Base-by-base conservation (phyloP, 2,888 invertebrate genomes). In the Ophion costatus region DNA sequence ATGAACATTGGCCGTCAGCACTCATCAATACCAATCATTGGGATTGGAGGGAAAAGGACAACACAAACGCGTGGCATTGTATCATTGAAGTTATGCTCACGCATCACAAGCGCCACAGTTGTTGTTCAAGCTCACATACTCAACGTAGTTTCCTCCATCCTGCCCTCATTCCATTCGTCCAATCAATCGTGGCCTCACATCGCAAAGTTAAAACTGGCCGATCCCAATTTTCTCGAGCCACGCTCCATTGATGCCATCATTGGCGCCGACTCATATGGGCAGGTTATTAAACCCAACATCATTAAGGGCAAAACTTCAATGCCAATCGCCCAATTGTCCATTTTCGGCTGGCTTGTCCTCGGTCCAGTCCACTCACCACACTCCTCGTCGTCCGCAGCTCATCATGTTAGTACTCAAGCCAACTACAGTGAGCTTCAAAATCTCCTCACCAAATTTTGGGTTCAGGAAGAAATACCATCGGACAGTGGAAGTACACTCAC, bases 261-360 rank as follows among this genome's bases (percentile, higher is more conserved):
- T 0, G 83, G 87, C 1, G 86, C 88, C 24, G 85, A 87, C 56
- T 17, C 22, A 11, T 85, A 85, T 38, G 85, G 78, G 1, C 73
- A 57, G 24, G 66, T 85, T n/a, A 82, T 85, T 17, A 82, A 85
- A 22, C 79, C 77, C 0, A 80, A 86, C 22, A 82, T 86, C 57
- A 81, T 86, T 22, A 84, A 83, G 45, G 57, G 56, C 17, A 42
- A 74, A 63, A 9, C 76, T 0, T n/a, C 67, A 24, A 51, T 75
- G 70, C 87, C 85, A 6, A 85, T 88, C 11, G 83, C 83, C 0
- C 70, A 81, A 69, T 29, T 70, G 1, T 73, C 86, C 2, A 80
- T 83, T 0, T 79, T 86, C 17, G 83, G 83, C 1, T 86, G 78
- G 83, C 59, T 81, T 11, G 22, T 83, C 2, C 76, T 82, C 7